These are phyloP conservation scores for Drosophila pectinifera DNA, from an alignment of 1,140 invertebrate species.

Conservation along the genomic window DNA sequence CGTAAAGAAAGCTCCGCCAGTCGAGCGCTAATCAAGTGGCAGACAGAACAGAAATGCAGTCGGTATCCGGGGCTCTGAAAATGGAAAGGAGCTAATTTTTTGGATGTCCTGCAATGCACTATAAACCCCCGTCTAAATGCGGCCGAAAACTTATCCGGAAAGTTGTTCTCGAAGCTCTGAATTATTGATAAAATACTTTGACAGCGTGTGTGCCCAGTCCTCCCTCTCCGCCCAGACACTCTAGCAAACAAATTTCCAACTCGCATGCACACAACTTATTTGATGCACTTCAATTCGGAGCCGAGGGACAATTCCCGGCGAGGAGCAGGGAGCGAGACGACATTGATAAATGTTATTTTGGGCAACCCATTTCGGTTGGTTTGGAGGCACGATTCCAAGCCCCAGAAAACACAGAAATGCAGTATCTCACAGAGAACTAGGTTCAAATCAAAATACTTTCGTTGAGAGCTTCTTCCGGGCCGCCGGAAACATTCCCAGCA, in stretches of 20 bases:
- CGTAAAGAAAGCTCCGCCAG: conserved; percentile 47
- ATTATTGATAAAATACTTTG: conserved; percentile 72
- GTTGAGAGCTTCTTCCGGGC: neutral
- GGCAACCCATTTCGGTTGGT: conserved; percentile 32
- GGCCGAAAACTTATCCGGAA: conserved; percentile 19
- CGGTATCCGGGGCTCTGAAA: conserved; percentile 4
- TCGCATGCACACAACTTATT: conserved; percentile 60
- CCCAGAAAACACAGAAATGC: conserved; percentile 25
- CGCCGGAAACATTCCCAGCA: neutral
- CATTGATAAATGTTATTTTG: conserved; percentile 72
- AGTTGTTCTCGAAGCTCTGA: conserved; percentile 49
- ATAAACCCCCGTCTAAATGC: conserved; percentile 46
- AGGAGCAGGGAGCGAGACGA: conserved; percentile 8
- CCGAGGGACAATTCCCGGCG: conserved; percentile 12
- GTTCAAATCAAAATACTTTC: conserved; percentile 3
- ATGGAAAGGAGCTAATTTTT: conserved; percentile 41
- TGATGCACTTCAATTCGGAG: conserved; percentile 59
- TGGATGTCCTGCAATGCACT: conserved; percentile 24
- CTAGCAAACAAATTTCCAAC: conserved; percentile 61
- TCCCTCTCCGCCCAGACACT: conserved; percentile 16
- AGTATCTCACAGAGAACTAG: conserved; percentile 2
- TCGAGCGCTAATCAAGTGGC: conserved; percentile 56
- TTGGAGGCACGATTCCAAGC: conserved; percentile 13
- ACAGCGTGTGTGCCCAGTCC: conserved; percentile 16
- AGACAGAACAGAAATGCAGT: neutral